These are phyloP conservation scores for Mugil cephalus DNA, from an alignment of 2,113 vertebrate species.

Conservation along the genomic window DNA sequence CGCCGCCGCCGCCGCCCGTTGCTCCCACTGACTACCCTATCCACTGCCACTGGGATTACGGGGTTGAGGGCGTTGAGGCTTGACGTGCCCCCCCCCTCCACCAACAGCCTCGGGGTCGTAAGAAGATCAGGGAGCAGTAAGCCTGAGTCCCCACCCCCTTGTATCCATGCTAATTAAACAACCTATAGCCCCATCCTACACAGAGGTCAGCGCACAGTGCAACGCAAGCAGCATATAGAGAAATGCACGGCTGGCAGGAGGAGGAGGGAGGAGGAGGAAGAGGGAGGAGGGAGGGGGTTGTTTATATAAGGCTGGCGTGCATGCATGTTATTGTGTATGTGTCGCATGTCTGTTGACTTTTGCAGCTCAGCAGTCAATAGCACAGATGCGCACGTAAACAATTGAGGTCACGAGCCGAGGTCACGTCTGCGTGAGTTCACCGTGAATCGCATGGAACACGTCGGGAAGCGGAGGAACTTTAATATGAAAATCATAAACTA, in stretches of 20 bases:
- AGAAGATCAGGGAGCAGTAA: slow-evolving; percentile 68
- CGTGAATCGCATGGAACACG: slow-evolving; percentile 19
- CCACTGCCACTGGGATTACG: slow-evolving; percentile 58
- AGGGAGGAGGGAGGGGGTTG: slow-evolving; percentile 11
- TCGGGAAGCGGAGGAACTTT: too few species aligned
- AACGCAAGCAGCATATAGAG: slow-evolving; percentile 51
- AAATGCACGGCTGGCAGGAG: slow-evolving; percentile 11
- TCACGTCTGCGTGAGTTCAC: not conserved
- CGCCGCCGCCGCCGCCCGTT: slow-evolving; percentile 35
- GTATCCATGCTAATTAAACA: slow-evolving; percentile 71
- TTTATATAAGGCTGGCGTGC: slow-evolving; percentile 35
- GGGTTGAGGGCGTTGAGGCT: slow-evolving; percentile 46
- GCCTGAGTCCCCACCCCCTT: slow-evolving; percentile 13
- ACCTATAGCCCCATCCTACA: slow-evolving; percentile 40
- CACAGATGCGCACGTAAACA: slow-evolving; percentile 50
- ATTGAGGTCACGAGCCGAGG: slow-evolving; percentile 56
- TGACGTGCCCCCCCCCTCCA: slow-evolving; percentile 19
- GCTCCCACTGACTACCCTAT: slow-evolving; percentile 66
- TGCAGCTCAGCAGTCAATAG: slow-evolving; percentile 63
- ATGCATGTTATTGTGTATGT: slow-evolving; percentile 20
- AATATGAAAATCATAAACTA: too few species aligned
- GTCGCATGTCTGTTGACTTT: slow-evolving; percentile 52
- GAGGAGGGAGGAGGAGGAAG: slow-evolving; percentile 3
- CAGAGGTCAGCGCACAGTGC: slow-evolving; percentile 64
- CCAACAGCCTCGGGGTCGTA: slow-evolving; percentile 61